A percentile compares a stretch with the other conserved stretches of the same genome.
Conservation (phyloP, 1,140 invertebrate genomes). For the Hormaphis cornu region DNA sequence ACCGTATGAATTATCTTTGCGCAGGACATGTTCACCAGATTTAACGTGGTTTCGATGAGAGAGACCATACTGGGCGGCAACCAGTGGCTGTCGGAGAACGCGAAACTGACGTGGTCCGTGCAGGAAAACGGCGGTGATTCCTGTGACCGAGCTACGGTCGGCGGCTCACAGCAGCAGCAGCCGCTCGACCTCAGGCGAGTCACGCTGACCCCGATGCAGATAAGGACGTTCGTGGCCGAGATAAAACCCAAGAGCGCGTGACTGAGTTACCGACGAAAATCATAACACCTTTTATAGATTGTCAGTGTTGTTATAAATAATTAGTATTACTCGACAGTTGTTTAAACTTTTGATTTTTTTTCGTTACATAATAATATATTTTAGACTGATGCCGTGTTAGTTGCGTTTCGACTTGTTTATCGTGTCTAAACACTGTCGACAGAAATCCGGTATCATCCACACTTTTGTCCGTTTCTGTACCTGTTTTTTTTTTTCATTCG, state of each 20-base stretch:
- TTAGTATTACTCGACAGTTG: too few species aligned
- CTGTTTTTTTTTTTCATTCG: too few species aligned
- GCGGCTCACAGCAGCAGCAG: background rate
- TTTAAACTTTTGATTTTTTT: too few species aligned
- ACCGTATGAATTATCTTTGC: background rate
- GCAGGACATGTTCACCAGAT: constrained; percentile 18
- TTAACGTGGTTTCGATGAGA: background rate
- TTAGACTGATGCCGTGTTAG: too few species aligned
- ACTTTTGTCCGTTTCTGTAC: too few species aligned
- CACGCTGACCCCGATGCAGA: constrained; percentile 17
- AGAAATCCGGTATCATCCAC: too few species aligned
- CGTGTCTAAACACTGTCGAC: too few species aligned
- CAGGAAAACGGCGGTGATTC: background rate
- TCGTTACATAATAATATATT: too few species aligned
- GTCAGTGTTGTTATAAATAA: too few species aligned
- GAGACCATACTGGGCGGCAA: constrained; percentile 23
- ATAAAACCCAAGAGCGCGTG: background rate
- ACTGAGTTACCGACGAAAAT: background rate
- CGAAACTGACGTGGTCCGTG: background rate
- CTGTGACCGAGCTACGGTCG: background rate
- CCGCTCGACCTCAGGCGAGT: background rate
- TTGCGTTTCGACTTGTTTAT: too few species aligned
- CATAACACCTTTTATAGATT: too few species aligned
- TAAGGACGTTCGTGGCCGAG: constrained; percentile 14
- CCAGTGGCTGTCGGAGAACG: background rate